Evolutionary conservation across 2,113 vertebrate genomes (phyloP).

Genomic region (Trachemys scripta): DNA sequence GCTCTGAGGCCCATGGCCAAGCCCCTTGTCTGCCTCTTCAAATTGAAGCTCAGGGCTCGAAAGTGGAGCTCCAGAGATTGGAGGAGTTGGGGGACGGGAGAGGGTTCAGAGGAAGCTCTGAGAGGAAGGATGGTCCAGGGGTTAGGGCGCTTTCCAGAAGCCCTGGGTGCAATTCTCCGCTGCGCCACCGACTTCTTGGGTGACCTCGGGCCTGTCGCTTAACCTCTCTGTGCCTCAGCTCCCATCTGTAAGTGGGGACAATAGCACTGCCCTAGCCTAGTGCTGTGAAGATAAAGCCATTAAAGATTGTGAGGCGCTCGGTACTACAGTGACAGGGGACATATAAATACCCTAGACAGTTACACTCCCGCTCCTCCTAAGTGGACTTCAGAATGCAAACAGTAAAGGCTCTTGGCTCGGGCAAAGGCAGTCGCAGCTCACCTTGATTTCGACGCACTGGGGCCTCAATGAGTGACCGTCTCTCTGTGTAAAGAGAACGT

Average conservation of each 20-base stretch:
- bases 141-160: not conserved
- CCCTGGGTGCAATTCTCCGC: not conserved
- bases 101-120: too few relatives aligned
- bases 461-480: not conserved
- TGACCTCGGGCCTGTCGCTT: not conserved
- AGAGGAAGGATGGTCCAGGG: too few relatives aligned
- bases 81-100: not conserved
- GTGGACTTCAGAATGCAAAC: not conserved
- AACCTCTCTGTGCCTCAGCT: not conserved
- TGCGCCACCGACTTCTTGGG: not conserved
- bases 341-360: too few relatives aligned
- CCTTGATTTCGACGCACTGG: not conserved
- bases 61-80: not conserved
- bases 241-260: not conserved
- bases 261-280: too few relatives aligned
- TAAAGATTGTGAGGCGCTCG: too few relatives aligned
- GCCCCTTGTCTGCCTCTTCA: too few relatives aligned
- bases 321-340: too few relatives aligned
- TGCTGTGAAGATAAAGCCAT: too few relatives aligned
- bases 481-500: not conserved
- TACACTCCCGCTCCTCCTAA: too few relatives aligned
- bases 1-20: not conserved
- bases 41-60: not conserved
- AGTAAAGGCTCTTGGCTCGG: not conserved
- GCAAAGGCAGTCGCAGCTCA: not conserved